Evolutionary conservation across 53 echinoderm and acorn worm genomes (phyloP).

Genomic region (Holothuria scabra): DNA sequence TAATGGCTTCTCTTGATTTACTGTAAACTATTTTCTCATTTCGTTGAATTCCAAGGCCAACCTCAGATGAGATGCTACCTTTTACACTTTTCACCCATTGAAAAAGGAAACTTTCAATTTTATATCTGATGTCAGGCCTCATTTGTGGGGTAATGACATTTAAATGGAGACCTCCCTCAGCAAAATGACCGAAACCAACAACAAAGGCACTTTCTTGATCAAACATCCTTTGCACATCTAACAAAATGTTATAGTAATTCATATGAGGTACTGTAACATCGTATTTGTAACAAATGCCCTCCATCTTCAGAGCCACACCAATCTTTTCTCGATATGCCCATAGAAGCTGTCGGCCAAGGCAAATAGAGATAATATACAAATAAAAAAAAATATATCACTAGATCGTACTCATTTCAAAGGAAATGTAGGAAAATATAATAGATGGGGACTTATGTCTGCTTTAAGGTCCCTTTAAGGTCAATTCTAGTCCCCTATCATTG

Average conservation of each 20-base stretch:
- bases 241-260: constrained; percentile 64
- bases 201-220: constrained; percentile 36
- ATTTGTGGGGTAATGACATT: constrained; percentile 57
- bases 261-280: constrained; percentile 80
- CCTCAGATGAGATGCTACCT: constrained; percentile 89
- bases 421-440: no score
- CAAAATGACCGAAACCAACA: constrained; percentile 86
- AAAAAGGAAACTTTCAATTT: constrained; percentile 79
- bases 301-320: constrained; percentile 63
- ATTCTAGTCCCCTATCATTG: no score
- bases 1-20: constrained; percentile 72
- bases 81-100: constrained; percentile 63
- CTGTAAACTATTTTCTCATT: constrained; percentile 75
- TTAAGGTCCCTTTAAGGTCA: no score
- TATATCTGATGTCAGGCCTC: constrained; percentile 36
- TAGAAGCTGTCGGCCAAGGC: constrained; percentile 56
- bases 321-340: constrained; percentile 83
- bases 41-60: constrained; percentile 83
- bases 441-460: no score
- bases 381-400: no score
- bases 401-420: no score
- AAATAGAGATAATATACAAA: neutral
- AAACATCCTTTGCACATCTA: constrained; percentile 62
- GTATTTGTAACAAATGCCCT: constrained; percentile 80
- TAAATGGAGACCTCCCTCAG: constrained; percentile 87